Conservation (phyloP, 2,797 vertebrate genomes). For the Pelobates cultripes region DNA sequence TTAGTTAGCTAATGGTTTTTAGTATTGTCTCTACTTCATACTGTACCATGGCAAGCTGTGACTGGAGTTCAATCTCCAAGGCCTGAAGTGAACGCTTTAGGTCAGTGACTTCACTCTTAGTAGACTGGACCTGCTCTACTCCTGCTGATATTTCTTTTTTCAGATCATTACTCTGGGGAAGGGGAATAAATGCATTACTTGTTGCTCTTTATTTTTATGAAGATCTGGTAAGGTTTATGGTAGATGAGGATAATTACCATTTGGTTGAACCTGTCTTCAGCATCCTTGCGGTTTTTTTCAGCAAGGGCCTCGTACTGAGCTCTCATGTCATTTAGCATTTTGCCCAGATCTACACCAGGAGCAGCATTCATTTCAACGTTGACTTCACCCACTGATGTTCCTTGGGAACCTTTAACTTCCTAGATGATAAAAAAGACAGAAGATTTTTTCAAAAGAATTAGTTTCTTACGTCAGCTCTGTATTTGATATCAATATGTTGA, state of each 20-base stretch:
- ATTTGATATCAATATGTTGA: not conserved
- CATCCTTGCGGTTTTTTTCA: constrained; percentile 75
- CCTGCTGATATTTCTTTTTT: constrained; percentile 71
- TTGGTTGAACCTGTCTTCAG: constrained; percentile 77
- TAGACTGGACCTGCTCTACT: constrained; percentile 67
- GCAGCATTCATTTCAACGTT: constrained; percentile 82
- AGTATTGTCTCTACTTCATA: not conserved
- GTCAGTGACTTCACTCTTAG: constrained; percentile 71
- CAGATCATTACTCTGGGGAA: constrained; percentile 68
- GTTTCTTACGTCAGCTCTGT: too few relatives aligned
- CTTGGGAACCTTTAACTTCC: constrained; percentile 11
- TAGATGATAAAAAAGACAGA: not conserved
- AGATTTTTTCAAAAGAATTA: too few relatives aligned
- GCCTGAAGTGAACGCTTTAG: constrained; percentile 68
- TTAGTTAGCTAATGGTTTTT: too few relatives aligned
- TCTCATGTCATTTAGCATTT: constrained; percentile 74
- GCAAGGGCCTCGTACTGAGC: constrained; percentile 76
- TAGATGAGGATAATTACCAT: constrained; percentile 64
- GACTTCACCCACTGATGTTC: constrained; percentile 63
- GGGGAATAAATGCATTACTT: constrained; percentile 12
- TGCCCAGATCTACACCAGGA: constrained; percentile 76
- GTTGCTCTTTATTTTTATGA: not conserved
- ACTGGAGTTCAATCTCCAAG: constrained; percentile 76
- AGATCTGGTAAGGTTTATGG: not conserved
- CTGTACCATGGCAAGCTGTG: constrained; percentile 73